Evolutionary conservation across 2,113 vertebrate species (phyloP).

Genomic region (Calonectris borealis): DNA sequence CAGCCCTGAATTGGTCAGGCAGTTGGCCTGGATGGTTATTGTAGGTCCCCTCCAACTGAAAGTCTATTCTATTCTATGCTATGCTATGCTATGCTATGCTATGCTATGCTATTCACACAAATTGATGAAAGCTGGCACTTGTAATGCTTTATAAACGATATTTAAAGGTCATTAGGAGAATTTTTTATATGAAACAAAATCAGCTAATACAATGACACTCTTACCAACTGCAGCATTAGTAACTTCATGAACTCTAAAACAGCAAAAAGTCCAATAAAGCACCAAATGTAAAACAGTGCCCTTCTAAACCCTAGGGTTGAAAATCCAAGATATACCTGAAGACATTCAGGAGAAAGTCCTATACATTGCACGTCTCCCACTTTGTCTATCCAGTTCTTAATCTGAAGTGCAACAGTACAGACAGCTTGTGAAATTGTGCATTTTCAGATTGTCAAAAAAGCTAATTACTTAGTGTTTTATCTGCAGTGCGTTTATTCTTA

Average conservation of each 20-base stretch:
- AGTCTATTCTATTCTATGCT: neutral
- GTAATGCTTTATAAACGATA: neutral
- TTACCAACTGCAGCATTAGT: neutral
- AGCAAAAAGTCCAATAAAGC: neutral
- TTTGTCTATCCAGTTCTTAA: neutral
- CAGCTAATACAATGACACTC: neutral
- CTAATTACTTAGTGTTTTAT: neutral
- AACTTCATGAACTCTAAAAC: neutral
- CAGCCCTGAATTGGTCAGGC: neutral
- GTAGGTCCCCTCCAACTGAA: neutral
- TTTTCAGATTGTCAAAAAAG: neutral
- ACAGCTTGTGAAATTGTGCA: neutral
- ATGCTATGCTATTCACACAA: neutral
- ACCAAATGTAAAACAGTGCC: neutral
- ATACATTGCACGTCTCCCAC: neutral
- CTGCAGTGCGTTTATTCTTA: neutral
- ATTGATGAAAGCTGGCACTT: neutral
- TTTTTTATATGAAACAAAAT: neutral
- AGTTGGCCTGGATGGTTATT: neutral
- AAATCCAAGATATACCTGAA: neutral
- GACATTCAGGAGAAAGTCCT: neutral
- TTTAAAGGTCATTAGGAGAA: neutral
- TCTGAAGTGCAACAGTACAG: neutral
- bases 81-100: neutral
- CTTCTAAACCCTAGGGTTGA: neutral